Conservation (phyloP, 92 coral and sea anemone genomes). For the Paramuricea clavata region DNA sequence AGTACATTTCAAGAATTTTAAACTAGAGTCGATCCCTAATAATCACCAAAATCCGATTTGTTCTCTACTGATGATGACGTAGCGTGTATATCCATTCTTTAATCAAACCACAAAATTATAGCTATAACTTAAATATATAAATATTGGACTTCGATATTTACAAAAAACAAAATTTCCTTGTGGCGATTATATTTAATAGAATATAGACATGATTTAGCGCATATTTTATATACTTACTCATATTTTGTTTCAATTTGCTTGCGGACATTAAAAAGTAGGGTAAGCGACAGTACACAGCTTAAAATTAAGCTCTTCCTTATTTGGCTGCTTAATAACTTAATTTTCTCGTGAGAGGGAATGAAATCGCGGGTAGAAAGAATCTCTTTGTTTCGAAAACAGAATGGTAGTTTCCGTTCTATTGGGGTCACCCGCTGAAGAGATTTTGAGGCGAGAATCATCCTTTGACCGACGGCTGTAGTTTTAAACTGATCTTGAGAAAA, state of each 20-base stretch:
- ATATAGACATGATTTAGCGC: no score
- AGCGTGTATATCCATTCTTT: no score
- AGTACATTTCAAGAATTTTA: no score
- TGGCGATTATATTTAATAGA: background rate
- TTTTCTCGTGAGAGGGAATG: background rate
- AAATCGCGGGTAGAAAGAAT: constrained; percentile 16
- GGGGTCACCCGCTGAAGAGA: constrained; percentile 3
- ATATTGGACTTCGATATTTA: background rate
- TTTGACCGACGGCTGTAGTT: background rate
- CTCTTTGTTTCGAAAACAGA: constrained; percentile 19
- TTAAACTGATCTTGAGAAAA: constrained; percentile 1
- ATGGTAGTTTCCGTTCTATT: constrained; percentile 4
- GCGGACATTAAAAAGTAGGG: background rate
- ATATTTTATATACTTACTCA: no score
- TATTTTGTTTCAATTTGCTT: background rate
- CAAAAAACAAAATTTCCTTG: background rate
- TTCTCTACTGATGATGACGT: no score
- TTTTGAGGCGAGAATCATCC: background rate
- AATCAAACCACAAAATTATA: no score
- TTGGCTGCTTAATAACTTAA: constrained; percentile 9
- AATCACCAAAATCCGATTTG: no score
- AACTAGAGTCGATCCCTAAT: no score
- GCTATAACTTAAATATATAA: background rate
- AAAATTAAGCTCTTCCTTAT: background rate
- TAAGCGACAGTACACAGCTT: background rate